These are phyloP conservation scores for Thamnophis elegans DNA, from an alignment of 2,797 vertebrate genomes.

Conservation along the genomic window DNA sequence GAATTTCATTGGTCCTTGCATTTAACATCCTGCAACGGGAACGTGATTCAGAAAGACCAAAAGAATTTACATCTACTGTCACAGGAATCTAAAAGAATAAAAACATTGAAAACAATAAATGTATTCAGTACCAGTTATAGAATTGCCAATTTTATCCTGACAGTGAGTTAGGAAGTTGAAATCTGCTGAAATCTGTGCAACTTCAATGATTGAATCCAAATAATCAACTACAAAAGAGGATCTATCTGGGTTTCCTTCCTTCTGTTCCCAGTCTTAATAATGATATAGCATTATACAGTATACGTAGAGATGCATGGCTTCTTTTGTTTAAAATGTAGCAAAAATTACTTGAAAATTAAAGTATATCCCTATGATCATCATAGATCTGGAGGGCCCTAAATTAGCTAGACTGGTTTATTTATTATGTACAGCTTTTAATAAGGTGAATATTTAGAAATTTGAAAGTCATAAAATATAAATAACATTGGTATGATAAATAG, in stretches of 20 bases:
- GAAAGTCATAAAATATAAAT: neutral
- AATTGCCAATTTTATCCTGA: neutral
- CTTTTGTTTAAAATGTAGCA: neutral
- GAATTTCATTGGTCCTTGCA: constrained; percentile 42
- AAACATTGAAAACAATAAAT: constrained; percentile 14
- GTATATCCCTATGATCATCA: neutral
- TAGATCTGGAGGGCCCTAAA: neutral
- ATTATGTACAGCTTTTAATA: neutral
- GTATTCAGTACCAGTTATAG: neutral
- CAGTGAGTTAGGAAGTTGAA: neutral
- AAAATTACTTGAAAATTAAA: neutral
- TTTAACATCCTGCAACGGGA: constrained; percentile 66
- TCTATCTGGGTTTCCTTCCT: neutral
- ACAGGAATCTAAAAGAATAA: constrained; percentile 51
- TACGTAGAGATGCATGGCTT: neutral
- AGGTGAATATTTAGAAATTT: neutral
- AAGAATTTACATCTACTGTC: constrained; percentile 44
- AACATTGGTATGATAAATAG: neutral
- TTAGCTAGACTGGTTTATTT: neutral
- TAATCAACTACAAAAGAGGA: neutral
- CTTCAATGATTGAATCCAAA: neutral
- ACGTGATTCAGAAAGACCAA: constrained; percentile 11
- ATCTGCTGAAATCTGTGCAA: neutral
- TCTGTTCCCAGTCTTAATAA: neutral
- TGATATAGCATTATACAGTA: neutral